phyloP scores from a whole-genome alignment of 2,888 invertebrate species.

The Phoronis australis region DNA sequence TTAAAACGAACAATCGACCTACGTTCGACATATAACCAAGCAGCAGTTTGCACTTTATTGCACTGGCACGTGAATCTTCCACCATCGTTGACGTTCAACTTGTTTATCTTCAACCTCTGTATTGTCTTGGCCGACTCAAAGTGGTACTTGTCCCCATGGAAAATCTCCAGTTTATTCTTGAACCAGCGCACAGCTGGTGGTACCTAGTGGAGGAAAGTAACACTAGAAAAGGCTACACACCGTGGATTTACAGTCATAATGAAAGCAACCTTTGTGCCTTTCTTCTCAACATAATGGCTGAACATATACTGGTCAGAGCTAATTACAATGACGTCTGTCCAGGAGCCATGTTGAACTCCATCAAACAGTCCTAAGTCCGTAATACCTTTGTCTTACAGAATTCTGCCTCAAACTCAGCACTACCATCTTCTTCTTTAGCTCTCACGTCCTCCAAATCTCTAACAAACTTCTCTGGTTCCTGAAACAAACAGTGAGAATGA shows the following conservation, averaged over 20 bases:
- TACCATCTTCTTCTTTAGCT: constrained; percentile 95
- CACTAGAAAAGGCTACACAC: too few relatives aligned
- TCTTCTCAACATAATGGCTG: too few relatives aligned
- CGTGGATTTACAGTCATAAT: too few relatives aligned
- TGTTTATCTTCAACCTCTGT: constrained; percentile 82
- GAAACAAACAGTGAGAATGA: not conserved
- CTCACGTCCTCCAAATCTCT: constrained; percentile 90
- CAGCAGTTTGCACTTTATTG: constrained; percentile 79
- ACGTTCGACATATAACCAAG: constrained; percentile 90
- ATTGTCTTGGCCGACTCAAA: constrained; percentile 83
- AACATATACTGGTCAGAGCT: too few relatives aligned
- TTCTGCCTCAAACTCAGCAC: constrained; percentile 85
- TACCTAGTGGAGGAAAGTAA: too few relatives aligned
- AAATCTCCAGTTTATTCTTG: constrained; percentile 73
- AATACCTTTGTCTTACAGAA: too few relatives aligned
- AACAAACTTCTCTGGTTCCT: constrained; percentile 63
- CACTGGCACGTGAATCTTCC: constrained; percentile 96
- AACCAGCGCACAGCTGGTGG: too few relatives aligned
- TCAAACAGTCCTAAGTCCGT: too few relatives aligned
- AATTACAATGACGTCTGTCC: too few relatives aligned
- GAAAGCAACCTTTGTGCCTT: too few relatives aligned
- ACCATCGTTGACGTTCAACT: constrained; percentile 91
- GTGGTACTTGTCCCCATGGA: constrained; percentile 93
- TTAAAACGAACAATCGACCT: too few relatives aligned
- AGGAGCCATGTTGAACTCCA: too few relatives aligned